phyloP scores from a whole-genome alignment of 2,888 invertebrate species.

The Drosophila ustulata region DNA sequence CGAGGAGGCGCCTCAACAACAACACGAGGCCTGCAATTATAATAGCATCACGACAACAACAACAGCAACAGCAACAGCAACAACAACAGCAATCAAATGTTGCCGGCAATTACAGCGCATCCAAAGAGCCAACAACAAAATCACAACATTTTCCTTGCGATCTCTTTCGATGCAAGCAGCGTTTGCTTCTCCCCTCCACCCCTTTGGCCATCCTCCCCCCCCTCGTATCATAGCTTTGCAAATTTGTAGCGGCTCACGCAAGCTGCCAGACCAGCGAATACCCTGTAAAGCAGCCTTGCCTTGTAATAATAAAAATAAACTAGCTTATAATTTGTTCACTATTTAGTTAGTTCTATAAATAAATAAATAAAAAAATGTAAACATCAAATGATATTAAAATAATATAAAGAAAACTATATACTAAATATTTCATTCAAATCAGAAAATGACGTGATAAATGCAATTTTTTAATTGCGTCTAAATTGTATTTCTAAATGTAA shows the following conservation, averaged over 20 bases:
- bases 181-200: too few species aligned
- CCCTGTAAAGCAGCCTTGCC: neutral
- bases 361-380: neutral
- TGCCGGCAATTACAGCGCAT: constrained; percentile 38
- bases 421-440: too few species aligned
- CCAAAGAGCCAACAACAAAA: constrained; percentile 35
- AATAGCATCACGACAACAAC: constrained; percentile 13
- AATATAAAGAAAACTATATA: neutral
- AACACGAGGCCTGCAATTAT: constrained; percentile 41
- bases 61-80: neutral
- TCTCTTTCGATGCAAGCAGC: constrained; percentile 27
- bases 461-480: too few species aligned
- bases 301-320: too few species aligned
- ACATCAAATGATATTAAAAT: neutral
- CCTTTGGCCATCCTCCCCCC: too few species aligned
- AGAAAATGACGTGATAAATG: too few species aligned
- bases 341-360: too few species aligned
- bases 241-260: too few species aligned
- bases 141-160: constrained; percentile 32
- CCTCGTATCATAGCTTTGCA: too few species aligned
- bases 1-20: constrained; percentile 22
- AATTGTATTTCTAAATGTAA: too few species aligned
- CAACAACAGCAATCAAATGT: constrained; percentile 7
- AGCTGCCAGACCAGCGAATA: neutral
- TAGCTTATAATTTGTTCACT: too few species aligned